Evolutionary conservation across 2,797 vertebrate genomes (phyloP).

Genomic region (Columba guinea): DNA sequence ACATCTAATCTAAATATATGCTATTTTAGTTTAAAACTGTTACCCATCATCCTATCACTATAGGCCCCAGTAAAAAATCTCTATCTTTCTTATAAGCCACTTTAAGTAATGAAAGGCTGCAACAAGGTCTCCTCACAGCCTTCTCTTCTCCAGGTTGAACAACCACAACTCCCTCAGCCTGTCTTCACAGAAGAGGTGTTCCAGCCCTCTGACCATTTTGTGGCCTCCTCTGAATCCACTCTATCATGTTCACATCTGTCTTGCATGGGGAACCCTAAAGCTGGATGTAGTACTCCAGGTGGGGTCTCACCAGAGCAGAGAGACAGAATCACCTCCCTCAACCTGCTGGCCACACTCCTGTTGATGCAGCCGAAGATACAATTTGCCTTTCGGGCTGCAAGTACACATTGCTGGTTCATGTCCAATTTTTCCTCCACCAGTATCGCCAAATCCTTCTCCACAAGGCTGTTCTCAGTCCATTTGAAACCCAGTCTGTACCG

Average conservation of each 20-base stretch:
- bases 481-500: background rate
- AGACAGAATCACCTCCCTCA: background rate
- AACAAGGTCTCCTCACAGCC: background rate
- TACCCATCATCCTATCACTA: background rate
- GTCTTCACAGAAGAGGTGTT: background rate
- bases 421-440: background rate
- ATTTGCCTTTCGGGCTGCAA: background rate
- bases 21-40: background rate
- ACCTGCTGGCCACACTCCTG: background rate
- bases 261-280: background rate
- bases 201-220: background rate
- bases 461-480: background rate
- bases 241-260: background rate
- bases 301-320: background rate
- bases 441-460: background rate
- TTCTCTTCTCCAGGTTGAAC: background rate
- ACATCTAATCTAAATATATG: background rate
- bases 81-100: background rate
- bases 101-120: background rate
- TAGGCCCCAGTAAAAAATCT: background rate
- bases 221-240: background rate
- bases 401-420: fast-evolving
- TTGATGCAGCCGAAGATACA: fast-evolving
- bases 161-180: background rate
- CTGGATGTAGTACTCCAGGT: background rate